Base-by-base conservation (phyloP, 1,140 invertebrate genomes). In the Trichonephila inaurata region DNA sequence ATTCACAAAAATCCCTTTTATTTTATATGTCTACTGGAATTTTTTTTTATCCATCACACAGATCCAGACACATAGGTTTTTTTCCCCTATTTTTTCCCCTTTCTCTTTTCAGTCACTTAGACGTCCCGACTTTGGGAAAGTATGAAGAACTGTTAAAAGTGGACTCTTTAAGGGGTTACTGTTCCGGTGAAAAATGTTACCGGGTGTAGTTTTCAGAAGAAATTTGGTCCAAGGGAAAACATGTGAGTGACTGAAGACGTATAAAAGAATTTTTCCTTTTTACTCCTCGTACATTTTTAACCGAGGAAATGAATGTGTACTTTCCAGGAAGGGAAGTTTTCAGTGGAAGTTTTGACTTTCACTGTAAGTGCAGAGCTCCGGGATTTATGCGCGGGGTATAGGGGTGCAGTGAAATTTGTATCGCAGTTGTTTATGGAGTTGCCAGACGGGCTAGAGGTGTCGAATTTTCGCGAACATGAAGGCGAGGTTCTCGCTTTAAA, bases 261-360 rank as follows among this genome's bases (percentile, higher is more conserved):
- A 51, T 51, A 51, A 51, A 51, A 10, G 51, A 51, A 51, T 77
- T 40, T 72, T 40, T 24, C 28, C 69, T 77, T 77, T 77, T 77
- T 77, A 24, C 14, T 24, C 21, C 28, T 77, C 28, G 69, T 33
- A 77, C 69, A 77, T 77, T 77, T 77, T 77, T 77, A 77, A 77
- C 24, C 24, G 69, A 8, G 14, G 28, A 77, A 77, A 77, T 77
- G 28, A 77, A 77, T 77, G 69, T 33, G 24, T 33, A 28, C 16
- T 77, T 77, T 33, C 69, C 28, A 18, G 69, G 28, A 77, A 28
- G 16, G 66, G 24, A 77, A 77, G 69, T 72, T 72, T 72, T 14
- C 69, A n/a, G 69, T 16, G 69, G 24, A 72, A 72, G 69, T 77
- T 66, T 77, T 77, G 69, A 77, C 69, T 77, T 77, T 28, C 4